phyloP scores from a whole-genome alignment of 2,113 vertebrate genomes.

The Cepphus grylle region DNA sequence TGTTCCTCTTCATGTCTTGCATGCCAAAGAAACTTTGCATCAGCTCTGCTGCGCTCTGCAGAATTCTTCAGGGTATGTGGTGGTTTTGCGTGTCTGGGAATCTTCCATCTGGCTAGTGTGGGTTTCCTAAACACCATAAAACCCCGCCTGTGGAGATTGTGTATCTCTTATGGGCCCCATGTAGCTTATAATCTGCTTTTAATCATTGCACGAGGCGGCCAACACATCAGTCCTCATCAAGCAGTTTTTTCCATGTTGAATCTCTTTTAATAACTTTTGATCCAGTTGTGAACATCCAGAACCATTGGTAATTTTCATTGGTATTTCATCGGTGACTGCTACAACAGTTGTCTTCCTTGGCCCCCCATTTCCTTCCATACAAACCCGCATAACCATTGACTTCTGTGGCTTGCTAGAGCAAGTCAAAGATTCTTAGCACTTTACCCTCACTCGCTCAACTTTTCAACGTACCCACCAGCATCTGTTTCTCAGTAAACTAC shows the following conservation, averaged over 20 bases:
- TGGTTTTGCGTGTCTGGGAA: conserved; percentile 45
- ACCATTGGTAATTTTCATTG: background rate
- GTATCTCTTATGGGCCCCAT: conserved; percentile 20
- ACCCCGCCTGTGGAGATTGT: conserved; percentile 13
- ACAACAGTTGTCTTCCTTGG: background rate
- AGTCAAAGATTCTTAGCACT: background rate
- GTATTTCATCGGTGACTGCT: background rate
- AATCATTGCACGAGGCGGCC: conserved; percentile 26
- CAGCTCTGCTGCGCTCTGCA: background rate
- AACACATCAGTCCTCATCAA: conserved; percentile 12
- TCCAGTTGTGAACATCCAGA: conserved; percentile 3
- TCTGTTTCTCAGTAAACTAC: background rate
- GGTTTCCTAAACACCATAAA: conserved; percentile 53
- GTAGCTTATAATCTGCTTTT: conserved; percentile 52
- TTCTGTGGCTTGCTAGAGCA: background rate
- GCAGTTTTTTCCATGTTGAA: background rate
- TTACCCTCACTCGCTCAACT: background rate
- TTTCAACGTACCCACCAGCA: background rate
- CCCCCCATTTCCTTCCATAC: background rate
- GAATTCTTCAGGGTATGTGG: conserved; percentile 29
- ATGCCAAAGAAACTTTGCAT: conserved; percentile 35
- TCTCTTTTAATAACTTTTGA: background rate
- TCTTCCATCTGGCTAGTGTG: conserved; percentile 29
- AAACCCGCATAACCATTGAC: background rate
- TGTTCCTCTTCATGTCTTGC: background rate